A percentile compares a stretch with the other conserved stretches of the same genome.
Evolutionary conservation across 2,888 invertebrate genomes (phyloP).

Genomic region (Apamea sordens): DNA sequence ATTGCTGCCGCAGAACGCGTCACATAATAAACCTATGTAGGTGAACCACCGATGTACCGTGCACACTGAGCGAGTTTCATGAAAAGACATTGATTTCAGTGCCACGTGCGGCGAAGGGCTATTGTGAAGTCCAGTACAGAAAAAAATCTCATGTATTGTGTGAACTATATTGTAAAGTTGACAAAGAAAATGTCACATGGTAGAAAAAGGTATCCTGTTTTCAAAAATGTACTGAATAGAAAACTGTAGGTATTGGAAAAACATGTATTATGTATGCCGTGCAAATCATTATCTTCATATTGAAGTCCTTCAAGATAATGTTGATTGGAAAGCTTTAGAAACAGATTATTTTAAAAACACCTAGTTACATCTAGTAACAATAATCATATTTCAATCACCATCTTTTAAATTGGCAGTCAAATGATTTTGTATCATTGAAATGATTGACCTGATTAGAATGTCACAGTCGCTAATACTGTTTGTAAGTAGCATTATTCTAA

Average conservation of each 20-base stretch:
- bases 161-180: slow-evolving; percentile 21
- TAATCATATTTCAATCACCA: slow-evolving; percentile 12
- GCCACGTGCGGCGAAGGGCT: slow-evolving; percentile 63
- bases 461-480: not conserved
- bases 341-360: not conserved
- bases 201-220: not conserved
- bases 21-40: slow-evolving; percentile 68
- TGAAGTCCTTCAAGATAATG: not conserved
- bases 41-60: slow-evolving; percentile 72
- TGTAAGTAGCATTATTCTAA: not conserved
- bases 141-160: slow-evolving; percentile 49
- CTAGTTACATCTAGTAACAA: not conserved
- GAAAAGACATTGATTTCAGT: slow-evolving; percentile 69
- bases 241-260: not conserved
- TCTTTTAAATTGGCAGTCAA: slow-evolving; percentile 22
- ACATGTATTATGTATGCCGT: not conserved
- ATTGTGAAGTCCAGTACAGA: slow-evolving; percentile 59
- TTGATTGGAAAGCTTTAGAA: not conserved
- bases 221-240: not conserved
- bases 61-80: slow-evolving; percentile 64
- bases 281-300: not conserved
- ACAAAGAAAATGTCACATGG: slow-evolving; percentile 10
- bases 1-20: slow-evolving; percentile 69
- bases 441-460: slow-evolving; percentile 19
- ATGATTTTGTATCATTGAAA: slow-evolving; percentile 2